phyloP scores from a whole-genome alignment of 2,113 vertebrate genomes.

The Tretioscincus oriximinensis region DNA sequence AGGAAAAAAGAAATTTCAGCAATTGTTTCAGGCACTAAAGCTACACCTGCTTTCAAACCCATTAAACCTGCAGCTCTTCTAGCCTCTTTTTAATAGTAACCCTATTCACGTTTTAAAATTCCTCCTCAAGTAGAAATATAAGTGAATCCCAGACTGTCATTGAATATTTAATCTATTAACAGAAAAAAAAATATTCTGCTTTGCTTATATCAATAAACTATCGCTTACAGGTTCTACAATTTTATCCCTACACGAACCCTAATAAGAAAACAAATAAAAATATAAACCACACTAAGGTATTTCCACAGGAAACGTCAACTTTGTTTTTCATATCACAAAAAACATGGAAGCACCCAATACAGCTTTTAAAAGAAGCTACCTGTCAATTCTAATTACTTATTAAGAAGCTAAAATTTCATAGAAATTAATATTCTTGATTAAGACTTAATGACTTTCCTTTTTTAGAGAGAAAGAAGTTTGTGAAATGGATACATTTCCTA shows the following conservation, averaged over 20 bases:
- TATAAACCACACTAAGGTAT: not conserved
- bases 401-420: slow-evolving; percentile 18
- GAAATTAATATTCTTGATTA: slow-evolving; percentile 11
- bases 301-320: slow-evolving; percentile 33
- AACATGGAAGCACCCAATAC: not conserved
- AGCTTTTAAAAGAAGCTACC: slow-evolving; percentile 1
- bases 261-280: not conserved
- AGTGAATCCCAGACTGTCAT: not conserved
- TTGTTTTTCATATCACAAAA: not conserved
- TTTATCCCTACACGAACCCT: not conserved
- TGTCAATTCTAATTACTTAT: not conserved
- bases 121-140: not conserved
- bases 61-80: too few species aligned
- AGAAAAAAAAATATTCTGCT: not conserved
- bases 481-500: accelerated
- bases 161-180: not conserved
- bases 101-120: not conserved
- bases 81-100: too few species aligned
- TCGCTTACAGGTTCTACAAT: not conserved
- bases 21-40: too few species aligned
- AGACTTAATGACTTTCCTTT: slow-evolving; percentile 2
- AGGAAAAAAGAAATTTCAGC: too few species aligned
- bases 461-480: slow-evolving; percentile 8
- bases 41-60: too few species aligned
- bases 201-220: not conserved